Conservation (phyloP, 1,140 invertebrate genomes). For the Steinernema khuongi region DNA sequence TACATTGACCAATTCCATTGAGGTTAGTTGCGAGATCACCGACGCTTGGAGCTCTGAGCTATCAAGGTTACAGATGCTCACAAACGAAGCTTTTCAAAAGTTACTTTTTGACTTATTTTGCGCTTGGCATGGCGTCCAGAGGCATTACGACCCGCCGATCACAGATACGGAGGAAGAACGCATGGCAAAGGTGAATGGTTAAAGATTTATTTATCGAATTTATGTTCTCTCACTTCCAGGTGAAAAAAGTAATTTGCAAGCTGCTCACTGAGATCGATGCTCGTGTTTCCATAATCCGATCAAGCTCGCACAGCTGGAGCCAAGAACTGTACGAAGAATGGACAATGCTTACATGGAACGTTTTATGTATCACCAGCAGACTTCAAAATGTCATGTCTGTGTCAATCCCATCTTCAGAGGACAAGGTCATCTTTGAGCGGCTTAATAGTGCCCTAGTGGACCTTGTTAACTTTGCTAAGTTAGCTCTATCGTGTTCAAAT, state of each 20-base stretch:
- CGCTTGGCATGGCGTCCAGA: constrained; percentile 57
- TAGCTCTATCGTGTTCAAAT: constrained; percentile 25
- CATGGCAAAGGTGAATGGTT: constrained; percentile 47
- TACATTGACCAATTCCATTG: not conserved
- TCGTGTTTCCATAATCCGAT: constrained; percentile 45
- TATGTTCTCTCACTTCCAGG: constrained; percentile 32
- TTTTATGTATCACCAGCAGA: constrained; percentile 54
- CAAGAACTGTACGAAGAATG: constrained; percentile 58
- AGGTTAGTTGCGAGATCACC: not conserved
- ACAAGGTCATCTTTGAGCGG: constrained; percentile 51
- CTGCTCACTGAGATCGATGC: constrained; percentile 52
- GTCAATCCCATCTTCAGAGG: constrained; percentile 47
- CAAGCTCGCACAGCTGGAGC: not conserved
- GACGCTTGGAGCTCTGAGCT: not conserved
- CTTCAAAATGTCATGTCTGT: constrained; percentile 36
- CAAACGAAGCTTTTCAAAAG: constrained; percentile 55
- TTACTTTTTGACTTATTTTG: constrained; percentile 57
- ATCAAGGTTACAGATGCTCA: constrained; percentile 39
- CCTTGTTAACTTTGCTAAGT: constrained; percentile 43
- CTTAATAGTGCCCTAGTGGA: constrained; percentile 54
- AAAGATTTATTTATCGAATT: constrained; percentile 20
- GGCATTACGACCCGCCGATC: constrained; percentile 57
- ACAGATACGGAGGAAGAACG: constrained; percentile 55
- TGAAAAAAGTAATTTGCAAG: constrained; percentile 55
- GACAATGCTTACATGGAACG: constrained; percentile 59